Base-by-base conservation (phyloP, 2,113 vertebrate species). In the Eleginops maclovinus region DNA sequence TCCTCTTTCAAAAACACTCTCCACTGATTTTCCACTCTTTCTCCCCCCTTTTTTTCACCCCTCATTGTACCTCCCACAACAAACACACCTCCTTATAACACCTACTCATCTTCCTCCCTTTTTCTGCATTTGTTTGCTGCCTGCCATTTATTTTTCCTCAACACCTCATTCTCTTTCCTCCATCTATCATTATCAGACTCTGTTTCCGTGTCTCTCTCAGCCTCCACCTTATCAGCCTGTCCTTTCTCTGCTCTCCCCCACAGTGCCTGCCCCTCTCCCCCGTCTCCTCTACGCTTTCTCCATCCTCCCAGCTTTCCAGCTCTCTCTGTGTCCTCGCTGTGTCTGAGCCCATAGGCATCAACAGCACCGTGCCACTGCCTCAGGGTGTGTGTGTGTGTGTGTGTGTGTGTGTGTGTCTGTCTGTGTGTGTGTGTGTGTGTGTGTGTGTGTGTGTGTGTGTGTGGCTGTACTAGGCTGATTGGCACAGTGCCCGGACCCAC, bases 401-500 rank as follows among this genome's bases (percentile, higher is more conserved):
- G 56, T 60, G 62, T 76, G 66, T 47, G 53, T 51, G 54, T 66
- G 62, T 61, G 64, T 60, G 41, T 43, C 17, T 78, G 55, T 53
- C 46, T 64, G 71, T 67, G 72, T 67, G 28, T 43, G 70, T 64
- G 70, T 71, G 47, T 75, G 60, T 61, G 60, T 72, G 49, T 80
- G 36, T 77, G 47, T 66, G 51, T 71, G 75, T 81, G 76, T 80
- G 43, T 72, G 53, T 72, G 65, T 75, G 19, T 54, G 41, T 78
- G 58, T 70, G 68, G 54, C 46, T 51, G 65, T 47, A 68, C 10
- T 4, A 64, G 72, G 62, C 49, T 71, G 90, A 82, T 71, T 91
- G 90, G 91, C 93, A 75, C 72, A 8, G 40, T 79, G 86, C 88
- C 89, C 85, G 67, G 86, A 76, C 64, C 81, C 66, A 83, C 79